Conservation (phyloP, 2,888 invertebrate species). For the Drosophila mercatorum region DNA sequence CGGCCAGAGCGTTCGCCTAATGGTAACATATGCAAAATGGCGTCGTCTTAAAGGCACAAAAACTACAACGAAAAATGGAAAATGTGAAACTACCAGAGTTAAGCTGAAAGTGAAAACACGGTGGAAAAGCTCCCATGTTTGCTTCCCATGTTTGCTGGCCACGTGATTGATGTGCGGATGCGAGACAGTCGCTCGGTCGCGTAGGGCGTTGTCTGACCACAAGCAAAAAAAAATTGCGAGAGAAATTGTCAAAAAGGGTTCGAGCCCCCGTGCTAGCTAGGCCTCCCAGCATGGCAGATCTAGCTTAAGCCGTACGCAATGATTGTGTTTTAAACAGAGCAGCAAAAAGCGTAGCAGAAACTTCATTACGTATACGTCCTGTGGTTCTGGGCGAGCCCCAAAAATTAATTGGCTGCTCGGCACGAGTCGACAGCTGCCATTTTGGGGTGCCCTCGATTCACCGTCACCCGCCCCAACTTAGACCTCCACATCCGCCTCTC, state of each 20-base stretch:
- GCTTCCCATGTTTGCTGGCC: conserved; percentile 23
- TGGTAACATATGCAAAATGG: conserved; percentile 58
- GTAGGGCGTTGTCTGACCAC: conserved; percentile 47
- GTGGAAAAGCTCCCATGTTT: conserved; percentile 6
- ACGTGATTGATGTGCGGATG: conserved; percentile 69
- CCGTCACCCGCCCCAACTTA: background rate
- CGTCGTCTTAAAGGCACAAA: conserved; percentile 44
- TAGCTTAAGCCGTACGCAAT: conserved; percentile 34
- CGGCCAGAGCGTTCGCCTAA: conserved; percentile 2
- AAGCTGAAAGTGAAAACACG: conserved; percentile 12
- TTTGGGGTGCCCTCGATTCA: conserved; percentile 61
- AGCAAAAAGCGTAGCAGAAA: conserved; percentile 30
- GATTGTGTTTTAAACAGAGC: conserved; percentile 56
- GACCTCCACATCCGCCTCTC: background rate
- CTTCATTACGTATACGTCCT: conserved; percentile 56
- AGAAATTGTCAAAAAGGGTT: conserved; percentile 72
- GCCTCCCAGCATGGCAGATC: conserved; percentile 1
- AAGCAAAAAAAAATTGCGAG: conserved; percentile 50
- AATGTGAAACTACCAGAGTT: conserved; percentile 37
- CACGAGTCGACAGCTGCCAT: conserved; percentile 70
- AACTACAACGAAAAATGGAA: conserved; percentile 34
- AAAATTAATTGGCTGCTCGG: conserved; percentile 72
- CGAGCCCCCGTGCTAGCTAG: conserved; percentile 4
- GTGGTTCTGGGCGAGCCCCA: conserved; percentile 45
- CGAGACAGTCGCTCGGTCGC: conserved; percentile 42